Percentiles rank a stretch among this genome's conserved stretches.
Conservation (phyloP, 2,113 vertebrate genomes). For the Numida meleagris region DNA sequence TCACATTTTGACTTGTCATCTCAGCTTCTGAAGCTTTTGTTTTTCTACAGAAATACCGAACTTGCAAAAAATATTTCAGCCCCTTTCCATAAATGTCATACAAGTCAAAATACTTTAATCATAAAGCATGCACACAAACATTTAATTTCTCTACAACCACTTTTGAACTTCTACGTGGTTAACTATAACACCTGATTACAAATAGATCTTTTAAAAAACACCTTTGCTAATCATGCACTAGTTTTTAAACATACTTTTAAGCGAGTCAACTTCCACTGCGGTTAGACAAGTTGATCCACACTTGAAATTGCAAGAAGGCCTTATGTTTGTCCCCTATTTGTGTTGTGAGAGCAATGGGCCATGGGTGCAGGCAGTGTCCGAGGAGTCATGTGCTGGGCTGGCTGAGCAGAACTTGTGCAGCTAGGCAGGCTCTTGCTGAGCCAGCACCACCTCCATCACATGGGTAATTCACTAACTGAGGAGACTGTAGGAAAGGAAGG, state of each 20-base stretch:
- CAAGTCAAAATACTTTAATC: background rate
- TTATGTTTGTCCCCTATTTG: constrained; percentile 1
- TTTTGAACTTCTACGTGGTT: constrained; percentile 13
- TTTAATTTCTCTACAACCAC: constrained; percentile 10
- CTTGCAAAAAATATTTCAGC: background rate
- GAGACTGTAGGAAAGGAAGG: background rate
- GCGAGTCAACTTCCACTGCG: constrained; percentile 22
- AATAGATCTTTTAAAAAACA: background rate
- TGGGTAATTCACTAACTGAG: background rate
- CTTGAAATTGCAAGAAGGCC: background rate
- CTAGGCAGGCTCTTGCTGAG: background rate
- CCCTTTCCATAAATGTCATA: background rate
- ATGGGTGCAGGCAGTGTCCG: background rate
- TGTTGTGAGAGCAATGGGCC: background rate
- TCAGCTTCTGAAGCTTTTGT: background rate
- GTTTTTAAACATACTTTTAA: constrained; percentile 30
- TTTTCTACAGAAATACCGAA: background rate
- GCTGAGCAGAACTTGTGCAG: background rate
- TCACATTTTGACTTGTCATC: background rate
- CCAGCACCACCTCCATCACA: background rate
- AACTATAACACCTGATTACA: background rate
- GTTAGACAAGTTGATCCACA: constrained; percentile 32
- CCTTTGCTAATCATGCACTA: background rate
- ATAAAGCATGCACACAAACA: constrained; percentile 16
- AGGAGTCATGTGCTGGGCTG: background rate